A percentile compares a stretch with the other conserved stretches of the same genome.
phyloP scores from a whole-genome alignment of 2,888 invertebrate genomes.

The Macroteleia sp. region DNA sequence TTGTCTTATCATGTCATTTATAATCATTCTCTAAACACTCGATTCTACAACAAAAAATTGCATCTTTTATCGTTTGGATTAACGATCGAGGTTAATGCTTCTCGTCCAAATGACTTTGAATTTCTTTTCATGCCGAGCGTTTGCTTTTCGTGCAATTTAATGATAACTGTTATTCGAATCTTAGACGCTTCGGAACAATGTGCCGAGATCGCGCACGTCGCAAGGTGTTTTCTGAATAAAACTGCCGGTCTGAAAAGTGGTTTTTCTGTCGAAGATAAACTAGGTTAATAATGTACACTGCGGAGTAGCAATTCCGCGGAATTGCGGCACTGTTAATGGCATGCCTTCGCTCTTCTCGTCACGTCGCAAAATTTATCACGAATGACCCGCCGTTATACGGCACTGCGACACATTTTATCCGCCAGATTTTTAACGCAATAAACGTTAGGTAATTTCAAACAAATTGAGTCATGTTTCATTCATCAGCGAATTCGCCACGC shows the following conservation, averaged over 20 bases:
- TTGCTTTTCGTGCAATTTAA: constrained; percentile 53
- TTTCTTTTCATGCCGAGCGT: constrained; percentile 18
- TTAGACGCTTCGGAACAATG: constrained; percentile 31
- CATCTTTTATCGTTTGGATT: constrained; percentile 26
- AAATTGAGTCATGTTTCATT: constrained; percentile 12
- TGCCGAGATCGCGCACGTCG: constrained; percentile 5
- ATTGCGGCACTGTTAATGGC: constrained; percentile 47
- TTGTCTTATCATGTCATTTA: no score
- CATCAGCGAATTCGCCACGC: no score
- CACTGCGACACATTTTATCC: constrained; percentile 44
- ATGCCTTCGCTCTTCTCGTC: constrained; percentile 31
- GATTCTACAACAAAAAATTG: constrained; percentile 14
- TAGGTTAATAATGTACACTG: constrained; percentile 61
- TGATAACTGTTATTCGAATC: constrained; percentile 53
- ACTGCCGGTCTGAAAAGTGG: constrained; percentile 15
- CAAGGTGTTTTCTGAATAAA: constrained; percentile 14
- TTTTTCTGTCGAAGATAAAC: constrained; percentile 38
- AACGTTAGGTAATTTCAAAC: constrained; percentile 18
- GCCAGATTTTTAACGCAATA: constrained; percentile 8
- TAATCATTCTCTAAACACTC: constrained; percentile 1
- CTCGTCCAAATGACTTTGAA: constrained; percentile 47
- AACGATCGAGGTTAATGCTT: constrained; percentile 46
- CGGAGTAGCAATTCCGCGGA: constrained; percentile 40
- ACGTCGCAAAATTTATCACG: constrained; percentile 54
- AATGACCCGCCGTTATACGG: constrained; percentile 28